Conservation (phyloP, 2,888 invertebrate species). For the Yponomeuta plumbellus region DNA sequence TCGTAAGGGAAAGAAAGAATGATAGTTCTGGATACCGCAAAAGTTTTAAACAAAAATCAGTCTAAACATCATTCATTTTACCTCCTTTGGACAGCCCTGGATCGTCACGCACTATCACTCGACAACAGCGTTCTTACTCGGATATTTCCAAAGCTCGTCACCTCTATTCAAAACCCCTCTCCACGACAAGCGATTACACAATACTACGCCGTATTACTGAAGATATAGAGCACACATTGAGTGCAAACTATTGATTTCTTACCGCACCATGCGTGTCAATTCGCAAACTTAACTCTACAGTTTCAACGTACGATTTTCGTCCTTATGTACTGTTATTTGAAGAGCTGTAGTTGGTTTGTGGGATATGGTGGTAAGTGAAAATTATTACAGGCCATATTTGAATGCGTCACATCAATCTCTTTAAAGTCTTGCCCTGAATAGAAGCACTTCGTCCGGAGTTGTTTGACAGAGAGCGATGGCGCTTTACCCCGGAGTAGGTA, state of each 20-base stretch:
- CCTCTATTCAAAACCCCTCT: conserved; percentile 32
- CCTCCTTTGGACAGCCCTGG: conserved; percentile 45
- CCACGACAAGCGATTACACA: background rate
- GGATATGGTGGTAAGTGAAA: conserved; percentile 30
- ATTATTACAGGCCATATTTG: conserved; percentile 52
- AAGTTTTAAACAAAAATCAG: too few relatives aligned
- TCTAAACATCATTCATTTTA: too few relatives aligned
- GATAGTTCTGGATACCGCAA: too few relatives aligned
- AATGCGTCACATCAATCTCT: conserved; percentile 59
- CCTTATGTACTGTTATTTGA: background rate
- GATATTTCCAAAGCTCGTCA: conserved; percentile 73
- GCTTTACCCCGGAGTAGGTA: background rate
- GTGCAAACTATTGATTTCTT: background rate
- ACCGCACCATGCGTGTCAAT: conserved; percentile 7
- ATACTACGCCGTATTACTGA: background rate
- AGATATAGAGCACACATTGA: background rate
- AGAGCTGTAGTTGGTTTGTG: background rate
- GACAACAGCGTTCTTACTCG: conserved; percentile 58
- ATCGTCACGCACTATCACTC: conserved; percentile 64
- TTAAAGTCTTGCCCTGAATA: conserved; percentile 54
- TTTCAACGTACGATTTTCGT: background rate
- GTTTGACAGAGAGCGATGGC: background rate
- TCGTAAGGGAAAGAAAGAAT: too few relatives aligned
- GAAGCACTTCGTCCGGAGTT: conserved; percentile 25
- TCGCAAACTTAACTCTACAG: conserved; percentile 8